Conservation (phyloP, 1,140 invertebrate genomes). For the Drosophila saltans region DNA sequence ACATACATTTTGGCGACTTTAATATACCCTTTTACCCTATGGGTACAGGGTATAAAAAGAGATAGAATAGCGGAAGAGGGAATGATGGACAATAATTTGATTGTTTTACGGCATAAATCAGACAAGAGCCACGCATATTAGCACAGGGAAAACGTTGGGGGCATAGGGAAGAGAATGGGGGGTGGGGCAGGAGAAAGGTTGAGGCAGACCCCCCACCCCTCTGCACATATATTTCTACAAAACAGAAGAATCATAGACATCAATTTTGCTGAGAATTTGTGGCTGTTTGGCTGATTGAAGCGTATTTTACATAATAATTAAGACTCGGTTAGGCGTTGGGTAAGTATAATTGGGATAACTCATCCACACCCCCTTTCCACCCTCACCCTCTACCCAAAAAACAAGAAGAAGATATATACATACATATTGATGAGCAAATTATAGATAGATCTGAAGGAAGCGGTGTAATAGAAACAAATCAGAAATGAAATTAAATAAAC, state of each 20-base stretch:
- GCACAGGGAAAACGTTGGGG: conserved; percentile 13
- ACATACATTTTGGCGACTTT: no score
- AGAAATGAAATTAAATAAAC: conserved; percentile 10
- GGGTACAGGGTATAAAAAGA: no score
- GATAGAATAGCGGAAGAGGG: conserved; percentile 15
- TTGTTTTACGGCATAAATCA: conserved; percentile 72
- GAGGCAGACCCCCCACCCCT: no score
- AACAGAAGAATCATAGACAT: not conserved
- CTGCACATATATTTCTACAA: no score
- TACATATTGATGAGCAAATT: not conserved
- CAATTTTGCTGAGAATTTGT: not conserved
- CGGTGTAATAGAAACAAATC: not conserved
- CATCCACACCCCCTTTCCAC: not conserved
- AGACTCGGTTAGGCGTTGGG: not conserved
- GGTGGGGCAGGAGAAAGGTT: no score
- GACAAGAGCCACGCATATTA: conserved; percentile 60
- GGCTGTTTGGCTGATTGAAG: not conserved
- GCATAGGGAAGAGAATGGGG: no score
- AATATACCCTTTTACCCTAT: no score
- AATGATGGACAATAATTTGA: conserved; percentile 67
- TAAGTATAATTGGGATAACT: conserved; percentile 9
- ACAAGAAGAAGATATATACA: not conserved
- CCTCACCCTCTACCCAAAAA: no score
- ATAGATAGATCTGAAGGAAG: not conserved
- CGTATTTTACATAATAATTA: conserved; percentile 45